Evolutionary conservation across 2,797 vertebrate genomes (phyloP).

Genomic region (Lithobates sylvaticus): DNA sequence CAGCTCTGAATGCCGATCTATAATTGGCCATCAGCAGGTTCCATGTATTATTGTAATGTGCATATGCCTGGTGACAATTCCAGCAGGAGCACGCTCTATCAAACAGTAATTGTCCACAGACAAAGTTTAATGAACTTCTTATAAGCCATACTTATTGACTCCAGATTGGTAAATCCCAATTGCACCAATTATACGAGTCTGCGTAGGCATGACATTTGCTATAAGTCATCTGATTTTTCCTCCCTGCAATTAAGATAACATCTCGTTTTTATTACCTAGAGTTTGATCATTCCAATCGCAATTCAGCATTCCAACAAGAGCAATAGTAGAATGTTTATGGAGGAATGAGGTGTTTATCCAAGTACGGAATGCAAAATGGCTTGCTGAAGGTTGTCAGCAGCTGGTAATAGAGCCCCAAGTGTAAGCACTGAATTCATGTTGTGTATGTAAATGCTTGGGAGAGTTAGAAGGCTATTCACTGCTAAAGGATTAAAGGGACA

Average conservation of each 20-base stretch:
- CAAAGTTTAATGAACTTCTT: slow-evolving; percentile 59
- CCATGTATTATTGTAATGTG: slow-evolving; percentile 19
- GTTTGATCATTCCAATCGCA: slow-evolving; percentile 24
- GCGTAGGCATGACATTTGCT: slow-evolving; percentile 68
- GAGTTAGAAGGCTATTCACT: background rate
- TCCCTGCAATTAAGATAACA: slow-evolving; percentile 67
- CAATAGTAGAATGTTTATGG: background rate
- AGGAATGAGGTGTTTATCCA: background rate
- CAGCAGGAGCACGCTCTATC: slow-evolving; percentile 43
- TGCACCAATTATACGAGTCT: slow-evolving; percentile 68
- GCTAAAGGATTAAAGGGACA: background rate
- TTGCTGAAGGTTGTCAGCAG: slow-evolving; percentile 15
- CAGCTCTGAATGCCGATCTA: slow-evolving; percentile 9
- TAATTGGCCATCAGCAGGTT: slow-evolving; percentile 49
- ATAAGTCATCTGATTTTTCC: slow-evolving; percentile 68
- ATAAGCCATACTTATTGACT: slow-evolving; percentile 55
- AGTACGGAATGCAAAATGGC: slow-evolving; percentile 10
- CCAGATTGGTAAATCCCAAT: slow-evolving; percentile 70
- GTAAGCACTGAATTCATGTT: background rate
- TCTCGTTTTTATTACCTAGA: slow-evolving; percentile 39
- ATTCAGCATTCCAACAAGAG: slow-evolving; percentile 10
- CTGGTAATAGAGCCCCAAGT: background rate
- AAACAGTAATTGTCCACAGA: slow-evolving; percentile 54
- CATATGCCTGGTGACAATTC: slow-evolving; percentile 40
- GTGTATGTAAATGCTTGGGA: background rate